Evolutionary conservation across 2,888 invertebrate genomes (phyloP).

Genomic region (Torymus auratus): DNA sequence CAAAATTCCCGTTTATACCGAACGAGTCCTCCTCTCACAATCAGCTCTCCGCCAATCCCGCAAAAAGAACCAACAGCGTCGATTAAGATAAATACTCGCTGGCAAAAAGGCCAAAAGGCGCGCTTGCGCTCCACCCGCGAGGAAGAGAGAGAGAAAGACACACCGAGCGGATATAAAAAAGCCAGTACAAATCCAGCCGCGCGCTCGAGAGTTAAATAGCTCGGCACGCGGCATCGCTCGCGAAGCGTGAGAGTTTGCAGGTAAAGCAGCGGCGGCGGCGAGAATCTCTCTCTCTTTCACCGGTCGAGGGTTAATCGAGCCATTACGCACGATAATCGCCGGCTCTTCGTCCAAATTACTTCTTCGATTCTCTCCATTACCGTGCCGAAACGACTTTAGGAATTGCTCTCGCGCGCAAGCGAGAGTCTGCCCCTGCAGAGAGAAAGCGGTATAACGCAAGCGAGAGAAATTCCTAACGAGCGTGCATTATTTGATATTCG

Average conservation of each 20-base stretch:
- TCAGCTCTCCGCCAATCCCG: too few species aligned
- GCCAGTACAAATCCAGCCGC: too few species aligned
- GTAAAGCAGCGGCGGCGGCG: constrained; percentile 40
- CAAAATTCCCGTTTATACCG: too few species aligned
- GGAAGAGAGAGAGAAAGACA: not conserved
- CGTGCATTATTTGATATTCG: constrained; percentile 51
- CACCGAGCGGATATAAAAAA: too few species aligned
- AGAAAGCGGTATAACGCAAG: not conserved
- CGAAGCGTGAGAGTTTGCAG: constrained; percentile 52
- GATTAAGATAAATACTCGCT: constrained; percentile 32
- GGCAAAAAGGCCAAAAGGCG: not conserved
- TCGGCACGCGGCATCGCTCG: not conserved
- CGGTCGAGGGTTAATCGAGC: constrained; percentile 60
- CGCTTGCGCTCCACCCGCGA: not conserved
- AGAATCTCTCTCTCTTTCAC: constrained; percentile 30
- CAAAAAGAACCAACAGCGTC: not conserved
- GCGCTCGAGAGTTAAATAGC: constrained; percentile 33
- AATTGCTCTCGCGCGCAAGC: constrained; percentile 45
- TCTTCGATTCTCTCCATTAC: constrained; percentile 62
- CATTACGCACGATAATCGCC: constrained; percentile 62
- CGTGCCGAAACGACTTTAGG: constrained; percentile 57
- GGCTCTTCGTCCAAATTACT: constrained; percentile 60
- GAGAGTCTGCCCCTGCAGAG: not conserved
- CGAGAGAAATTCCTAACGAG: constrained; percentile 40
- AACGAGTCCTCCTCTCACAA: too few species aligned